Percentiles rank a stretch among this genome's conserved stretches.
phyloP scores from a whole-genome alignment of 2,113 vertebrate genomes.

The Apteryx mantelli region DNA sequence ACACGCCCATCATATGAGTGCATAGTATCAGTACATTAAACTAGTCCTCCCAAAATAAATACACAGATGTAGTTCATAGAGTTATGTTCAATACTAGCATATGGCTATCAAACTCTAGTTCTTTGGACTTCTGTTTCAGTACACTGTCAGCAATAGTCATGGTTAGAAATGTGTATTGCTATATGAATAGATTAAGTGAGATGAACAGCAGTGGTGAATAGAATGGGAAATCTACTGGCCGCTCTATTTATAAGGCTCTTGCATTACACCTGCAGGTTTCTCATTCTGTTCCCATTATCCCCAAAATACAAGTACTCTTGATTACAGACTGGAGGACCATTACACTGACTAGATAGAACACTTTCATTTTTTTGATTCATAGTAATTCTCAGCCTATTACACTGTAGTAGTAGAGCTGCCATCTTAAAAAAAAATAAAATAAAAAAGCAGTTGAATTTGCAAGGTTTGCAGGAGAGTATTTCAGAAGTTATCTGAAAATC shows the following conservation, averaged over 20 bases:
- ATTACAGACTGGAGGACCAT: conserved; percentile 19
- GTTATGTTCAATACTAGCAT: background rate
- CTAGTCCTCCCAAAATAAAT: background rate
- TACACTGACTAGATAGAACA: background rate
- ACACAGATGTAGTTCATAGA: too few species aligned
- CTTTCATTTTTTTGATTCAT: background rate
- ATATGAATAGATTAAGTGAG: background rate
- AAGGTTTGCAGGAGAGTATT: background rate
- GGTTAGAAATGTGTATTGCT: background rate
- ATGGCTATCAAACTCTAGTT: background rate
- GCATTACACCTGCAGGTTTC: background rate
- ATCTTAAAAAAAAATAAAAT: background rate
- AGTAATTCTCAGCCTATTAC: background rate
- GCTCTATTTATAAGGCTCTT: background rate
- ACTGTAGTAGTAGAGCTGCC: background rate
- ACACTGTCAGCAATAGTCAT: background rate
- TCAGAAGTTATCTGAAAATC: background rate
- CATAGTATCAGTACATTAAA: background rate
- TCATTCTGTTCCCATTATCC: background rate
- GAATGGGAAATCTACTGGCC: background rate
- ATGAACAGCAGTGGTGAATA: background rate
- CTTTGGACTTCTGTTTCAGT: background rate
- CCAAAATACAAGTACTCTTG: conserved; percentile 9
- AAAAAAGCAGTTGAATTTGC: background rate
- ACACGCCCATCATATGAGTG: background rate